Conservation (phyloP, 2,888 invertebrate species). For the Dermolepida albohirtum region DNA sequence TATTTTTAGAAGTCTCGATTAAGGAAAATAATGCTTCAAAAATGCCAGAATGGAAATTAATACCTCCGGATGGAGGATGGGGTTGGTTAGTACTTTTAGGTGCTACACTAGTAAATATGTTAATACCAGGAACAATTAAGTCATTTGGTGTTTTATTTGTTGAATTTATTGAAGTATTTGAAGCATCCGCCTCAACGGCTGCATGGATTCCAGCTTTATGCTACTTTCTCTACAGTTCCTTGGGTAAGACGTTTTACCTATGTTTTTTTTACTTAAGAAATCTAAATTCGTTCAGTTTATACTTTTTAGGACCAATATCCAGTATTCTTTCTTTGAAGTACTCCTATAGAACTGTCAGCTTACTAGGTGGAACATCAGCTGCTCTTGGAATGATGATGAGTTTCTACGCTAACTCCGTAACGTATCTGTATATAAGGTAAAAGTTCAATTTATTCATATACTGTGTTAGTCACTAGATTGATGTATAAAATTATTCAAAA, state of each 20-base stretch:
- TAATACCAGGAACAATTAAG: slow-evolving; percentile 89
- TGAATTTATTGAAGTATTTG: slow-evolving; percentile 83
- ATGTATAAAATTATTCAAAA: too few relatives aligned
- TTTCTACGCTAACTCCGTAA: slow-evolving; percentile 83
- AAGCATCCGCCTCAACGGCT: slow-evolving; percentile 78
- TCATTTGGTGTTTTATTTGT: slow-evolving; percentile 88
- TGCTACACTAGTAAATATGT: slow-evolving; percentile 84
- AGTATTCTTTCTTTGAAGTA: slow-evolving; percentile 86
- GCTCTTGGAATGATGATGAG: slow-evolving; percentile 87
- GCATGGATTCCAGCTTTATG: slow-evolving; percentile 89
- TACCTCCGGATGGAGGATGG: slow-evolving; percentile 88
- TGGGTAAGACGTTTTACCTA: slow-evolving; percentile 70
- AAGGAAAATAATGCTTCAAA: slow-evolving; percentile 58
- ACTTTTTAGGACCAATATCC: slow-evolving; percentile 79
- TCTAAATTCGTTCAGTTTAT: slow-evolving; percentile 28
- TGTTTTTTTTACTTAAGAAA: slow-evolving; percentile 1
- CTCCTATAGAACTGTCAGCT: slow-evolving; percentile 85
- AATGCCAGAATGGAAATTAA: slow-evolving; percentile 75
- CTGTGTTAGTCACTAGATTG: too few relatives aligned
- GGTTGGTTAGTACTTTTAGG: slow-evolving; percentile 83
- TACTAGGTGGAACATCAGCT: slow-evolving; percentile 84
- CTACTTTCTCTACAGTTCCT: slow-evolving; percentile 88
- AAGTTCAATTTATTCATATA: not conserved
- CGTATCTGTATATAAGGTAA: slow-evolving; percentile 82
- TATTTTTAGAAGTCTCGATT: slow-evolving; percentile 56